These are phyloP conservation scores for Poeciliopsis paucimaculata DNA, from an alignment of 2,797 vertebrate species.

Conservation along the genomic window DNA sequence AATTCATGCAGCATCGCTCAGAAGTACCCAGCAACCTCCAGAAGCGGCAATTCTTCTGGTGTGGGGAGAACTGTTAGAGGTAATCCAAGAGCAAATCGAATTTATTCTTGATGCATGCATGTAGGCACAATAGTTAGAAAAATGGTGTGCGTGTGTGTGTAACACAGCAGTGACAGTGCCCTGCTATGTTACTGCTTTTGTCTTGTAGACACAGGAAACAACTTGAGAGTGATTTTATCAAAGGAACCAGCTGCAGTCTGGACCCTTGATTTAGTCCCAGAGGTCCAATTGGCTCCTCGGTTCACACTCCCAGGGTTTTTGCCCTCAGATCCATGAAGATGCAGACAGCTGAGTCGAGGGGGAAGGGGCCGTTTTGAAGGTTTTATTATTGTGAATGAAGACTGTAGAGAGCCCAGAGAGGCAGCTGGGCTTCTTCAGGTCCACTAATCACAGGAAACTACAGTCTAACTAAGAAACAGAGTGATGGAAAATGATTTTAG, in stretches of 20 bases:
- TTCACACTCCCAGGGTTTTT: conserved; percentile 1
- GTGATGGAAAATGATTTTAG: not conserved
- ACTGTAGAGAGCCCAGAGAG: conserved; percentile 29
- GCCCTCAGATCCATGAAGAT: conserved; percentile 25
- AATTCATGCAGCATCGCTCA: conserved; percentile 48
- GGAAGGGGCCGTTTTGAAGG: not conserved
- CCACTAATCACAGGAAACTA: conserved; percentile 48
- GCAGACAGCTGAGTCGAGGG: conserved; percentile 19
- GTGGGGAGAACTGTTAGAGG: conserved; percentile 4
- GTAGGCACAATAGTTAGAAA: not conserved
- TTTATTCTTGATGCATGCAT: conserved; percentile 21
- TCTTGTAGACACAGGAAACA: conserved; percentile 16
- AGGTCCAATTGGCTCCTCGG: conserved; percentile 14
- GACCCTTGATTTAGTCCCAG: conserved; percentile 29
- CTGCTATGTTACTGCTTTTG: conserved; percentile 5
- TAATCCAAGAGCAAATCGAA: conserved; percentile 24
- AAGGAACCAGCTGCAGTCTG: not conserved
- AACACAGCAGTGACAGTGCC: not conserved
- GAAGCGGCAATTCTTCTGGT: not conserved
- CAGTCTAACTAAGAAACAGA: conserved; percentile 1
- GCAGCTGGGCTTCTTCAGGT: conserved; percentile 54
- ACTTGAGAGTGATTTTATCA: not conserved
- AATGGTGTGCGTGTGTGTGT: not conserved
- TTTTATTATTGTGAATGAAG: conserved; percentile 18
- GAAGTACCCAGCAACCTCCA: not conserved